A percentile compares a stretch with the other conserved stretches of the same genome.
These are phyloP conservation scores for Hydrotaea diabolus DNA, from an alignment of 2,888 invertebrate genomes.

Conservation along the genomic window DNA sequence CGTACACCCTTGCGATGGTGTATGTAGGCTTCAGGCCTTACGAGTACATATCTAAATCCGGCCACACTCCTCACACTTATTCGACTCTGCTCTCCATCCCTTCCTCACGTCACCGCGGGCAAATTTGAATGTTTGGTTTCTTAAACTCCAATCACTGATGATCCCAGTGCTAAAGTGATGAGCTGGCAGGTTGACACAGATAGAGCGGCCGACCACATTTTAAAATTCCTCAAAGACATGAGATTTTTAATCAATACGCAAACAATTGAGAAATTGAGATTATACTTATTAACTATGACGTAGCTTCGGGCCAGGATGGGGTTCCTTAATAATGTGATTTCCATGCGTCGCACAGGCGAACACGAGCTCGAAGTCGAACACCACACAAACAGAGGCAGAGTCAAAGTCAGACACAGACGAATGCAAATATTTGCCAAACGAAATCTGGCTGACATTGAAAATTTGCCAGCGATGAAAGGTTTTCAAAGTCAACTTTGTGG, in stretches of 20 bases:
- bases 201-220: conserved; percentile 2
- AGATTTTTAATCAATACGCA: neutral
- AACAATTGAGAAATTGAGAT: conserved; percentile 2
- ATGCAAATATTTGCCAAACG: conserved; percentile 45
- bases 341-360: neutral
- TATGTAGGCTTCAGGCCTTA: too few species aligned
- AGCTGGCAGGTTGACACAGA: neutral
- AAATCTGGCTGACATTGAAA: conserved; percentile 43
- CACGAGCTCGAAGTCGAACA: neutral
- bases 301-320: conserved; percentile 23
- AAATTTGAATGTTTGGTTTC: too few species aligned
- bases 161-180: neutral
- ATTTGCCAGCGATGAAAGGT: conserved; percentile 17
- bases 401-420: conserved; percentile 1
- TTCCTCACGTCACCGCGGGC: too few species aligned
- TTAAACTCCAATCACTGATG: neutral
- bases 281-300: conserved; percentile 13
- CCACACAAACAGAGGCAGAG: too few species aligned
- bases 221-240: conserved; percentile 21
- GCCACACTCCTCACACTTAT: too few species aligned
- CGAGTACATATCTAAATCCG: too few species aligned
- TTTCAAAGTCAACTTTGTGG: conserved; percentile 24
- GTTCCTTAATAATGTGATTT: conserved; percentile 18
- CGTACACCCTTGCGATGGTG: too few species aligned
- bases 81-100: too few species aligned